A percentile compares a stretch with the other conserved stretches of the same genome.
Conservation (phyloP, 2,113 vertebrate genomes). For the Bettongia penicillata region DNA sequence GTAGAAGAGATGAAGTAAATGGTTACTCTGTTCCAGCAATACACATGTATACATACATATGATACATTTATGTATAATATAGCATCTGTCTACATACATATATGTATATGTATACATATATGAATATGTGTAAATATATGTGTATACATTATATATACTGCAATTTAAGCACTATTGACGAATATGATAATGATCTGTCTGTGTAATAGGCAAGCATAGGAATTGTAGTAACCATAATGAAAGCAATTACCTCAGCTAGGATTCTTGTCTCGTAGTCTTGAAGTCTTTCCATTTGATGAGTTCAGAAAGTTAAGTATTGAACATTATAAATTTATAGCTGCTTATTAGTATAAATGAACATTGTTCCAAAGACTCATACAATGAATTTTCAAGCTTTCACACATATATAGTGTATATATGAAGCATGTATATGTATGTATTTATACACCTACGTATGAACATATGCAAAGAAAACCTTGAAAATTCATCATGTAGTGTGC, state of each 20-base stretch:
- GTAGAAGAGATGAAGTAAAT: background rate
- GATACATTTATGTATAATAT: background rate
- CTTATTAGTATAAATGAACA: background rate
- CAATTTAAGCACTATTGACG: background rate
- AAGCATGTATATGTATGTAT: background rate
- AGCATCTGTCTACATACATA: background rate
- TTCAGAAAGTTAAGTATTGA: background rate
- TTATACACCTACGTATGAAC: background rate
- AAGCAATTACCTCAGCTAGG: background rate
- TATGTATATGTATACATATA: background rate
- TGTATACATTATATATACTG: background rate
- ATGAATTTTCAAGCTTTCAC: background rate
- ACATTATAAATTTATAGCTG: background rate
- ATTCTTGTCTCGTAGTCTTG: background rate
- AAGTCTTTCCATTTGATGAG: background rate
- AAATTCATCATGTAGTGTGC: background rate
- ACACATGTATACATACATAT: background rate
- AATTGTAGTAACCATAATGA: background rate
- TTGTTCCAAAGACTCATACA: background rate
- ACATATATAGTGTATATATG: background rate
- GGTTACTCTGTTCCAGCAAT: background rate
- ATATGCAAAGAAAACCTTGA: background rate
- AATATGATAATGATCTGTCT: too few relatives aligned
- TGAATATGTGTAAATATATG: background rate
- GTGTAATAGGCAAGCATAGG: background rate